phyloP scores from a whole-genome alignment of 2,113 vertebrate genomes.

The Nycticorax nycticorax region DNA sequence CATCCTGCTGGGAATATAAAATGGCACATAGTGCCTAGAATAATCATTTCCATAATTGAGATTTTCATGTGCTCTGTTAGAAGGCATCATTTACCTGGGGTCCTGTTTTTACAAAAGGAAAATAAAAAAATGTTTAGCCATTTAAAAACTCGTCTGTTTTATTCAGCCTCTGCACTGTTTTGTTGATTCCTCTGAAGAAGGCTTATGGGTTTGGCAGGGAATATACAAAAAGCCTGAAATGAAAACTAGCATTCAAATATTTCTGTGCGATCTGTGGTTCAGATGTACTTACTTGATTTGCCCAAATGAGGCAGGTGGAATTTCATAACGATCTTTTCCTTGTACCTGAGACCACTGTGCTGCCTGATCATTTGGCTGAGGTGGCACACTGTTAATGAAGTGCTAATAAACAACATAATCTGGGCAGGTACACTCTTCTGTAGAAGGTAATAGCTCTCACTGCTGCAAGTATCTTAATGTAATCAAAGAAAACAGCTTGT shows the following conservation, averaged over 20 bases:
- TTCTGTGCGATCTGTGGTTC: background rate
- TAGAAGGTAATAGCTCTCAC: background rate
- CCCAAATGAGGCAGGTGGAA: background rate
- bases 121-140: background rate
- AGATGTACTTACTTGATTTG: background rate
- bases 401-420: slow-evolving; percentile 25
- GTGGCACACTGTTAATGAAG: slow-evolving; percentile 6
- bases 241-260: slow-evolving; percentile 14
- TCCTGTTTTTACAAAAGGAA: background rate
- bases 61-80: slow-evolving; percentile 46
- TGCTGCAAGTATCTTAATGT: background rate
- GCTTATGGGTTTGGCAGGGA: background rate
- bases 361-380: background rate
- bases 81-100: slow-evolving; percentile 37
- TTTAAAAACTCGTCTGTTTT: background rate
- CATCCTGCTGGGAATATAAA: slow-evolving; percentile 69
- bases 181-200: background rate
- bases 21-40: slow-evolving; percentile 9
- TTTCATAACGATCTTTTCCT: background rate
- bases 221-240: background rate
- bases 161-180: background rate
- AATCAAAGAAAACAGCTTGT: slow-evolving; percentile 25
- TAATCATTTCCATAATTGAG: slow-evolving; percentile 49
- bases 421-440: slow-evolving; percentile 8
- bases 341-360: background rate